Evolutionary conservation across 2,797 vertebrate genomes (phyloP).

Genomic region (Oceanodroma leucorhoa): DNA sequence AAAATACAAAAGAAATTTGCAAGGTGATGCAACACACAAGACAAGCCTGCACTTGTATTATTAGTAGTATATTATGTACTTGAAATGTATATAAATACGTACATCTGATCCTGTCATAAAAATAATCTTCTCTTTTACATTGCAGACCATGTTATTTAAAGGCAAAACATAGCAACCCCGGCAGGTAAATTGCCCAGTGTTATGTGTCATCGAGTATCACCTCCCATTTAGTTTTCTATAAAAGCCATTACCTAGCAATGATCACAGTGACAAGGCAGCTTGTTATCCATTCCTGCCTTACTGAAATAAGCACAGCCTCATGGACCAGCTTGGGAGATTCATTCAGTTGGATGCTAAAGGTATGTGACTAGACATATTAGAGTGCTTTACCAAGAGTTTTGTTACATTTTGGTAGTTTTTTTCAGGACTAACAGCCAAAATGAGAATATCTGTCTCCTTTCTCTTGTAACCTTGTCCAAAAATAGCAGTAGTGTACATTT

Average conservation of each 20-base stretch:
- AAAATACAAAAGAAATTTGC: neutral
- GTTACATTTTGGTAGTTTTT: neutral
- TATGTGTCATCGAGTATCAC: conserved; percentile 10
- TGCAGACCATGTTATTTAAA: conserved; percentile 24
- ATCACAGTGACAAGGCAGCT: neutral
- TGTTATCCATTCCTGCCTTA: neutral
- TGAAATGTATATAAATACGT: neutral
- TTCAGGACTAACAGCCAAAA: neutral
- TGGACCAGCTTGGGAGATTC: conserved; percentile 63
- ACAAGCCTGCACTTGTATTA: neutral
- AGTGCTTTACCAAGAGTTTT: neutral
- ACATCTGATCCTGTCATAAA: conserved; percentile 8
- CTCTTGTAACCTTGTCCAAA: neutral
- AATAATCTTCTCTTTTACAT: conserved; percentile 21
- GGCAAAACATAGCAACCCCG: conserved; percentile 70
- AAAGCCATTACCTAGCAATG: conserved; percentile 54
- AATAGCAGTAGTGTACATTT: neutral
- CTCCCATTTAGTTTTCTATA: conserved; percentile 68
- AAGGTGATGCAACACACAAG: neutral
- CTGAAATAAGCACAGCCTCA: conserved; percentile 8
- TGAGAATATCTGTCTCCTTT: neutral
- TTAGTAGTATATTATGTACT: neutral
- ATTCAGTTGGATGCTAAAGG: conserved; percentile 29
- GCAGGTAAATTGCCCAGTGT: conserved; percentile 66
- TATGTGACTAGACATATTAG: conserved; percentile 10